These are phyloP conservation scores for Malurus alboscapulatus DNA, from an alignment of 2,113 vertebrate species.

Conservation along the genomic window DNA sequence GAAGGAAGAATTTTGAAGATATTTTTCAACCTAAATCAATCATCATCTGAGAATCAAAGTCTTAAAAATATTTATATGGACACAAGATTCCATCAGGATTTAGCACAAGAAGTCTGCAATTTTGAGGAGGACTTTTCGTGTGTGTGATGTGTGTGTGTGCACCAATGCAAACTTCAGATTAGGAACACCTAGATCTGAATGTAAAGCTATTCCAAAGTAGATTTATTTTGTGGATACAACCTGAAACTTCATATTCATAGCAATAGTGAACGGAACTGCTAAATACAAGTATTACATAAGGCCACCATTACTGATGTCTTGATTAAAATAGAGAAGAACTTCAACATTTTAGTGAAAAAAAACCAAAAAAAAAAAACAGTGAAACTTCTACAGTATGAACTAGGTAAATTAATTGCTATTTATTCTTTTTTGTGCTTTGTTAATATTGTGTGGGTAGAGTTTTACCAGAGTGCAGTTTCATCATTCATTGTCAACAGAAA, in stretches of 20 bases:
- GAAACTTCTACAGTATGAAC: background rate
- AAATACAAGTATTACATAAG: background rate
- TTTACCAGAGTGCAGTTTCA: background rate
- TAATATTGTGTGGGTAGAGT: background rate
- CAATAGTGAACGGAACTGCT: background rate
- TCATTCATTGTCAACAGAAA: background rate
- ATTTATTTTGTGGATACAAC: background rate
- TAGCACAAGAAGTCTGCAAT: background rate
- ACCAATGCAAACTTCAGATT: background rate
- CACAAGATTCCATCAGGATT: background rate
- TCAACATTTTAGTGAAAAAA: background rate
- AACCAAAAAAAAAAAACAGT: background rate
- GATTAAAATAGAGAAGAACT: background rate
- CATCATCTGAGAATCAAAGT: background rate
- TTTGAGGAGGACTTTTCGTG: background rate
- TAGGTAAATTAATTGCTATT: background rate
- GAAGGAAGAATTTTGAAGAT: background rate
- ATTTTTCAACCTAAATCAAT: background rate
- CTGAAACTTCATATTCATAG: background rate
- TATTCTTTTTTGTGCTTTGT: background rate
- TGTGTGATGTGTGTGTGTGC: too few relatives aligned
- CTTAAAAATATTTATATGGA: background rate
- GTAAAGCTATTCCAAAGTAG: background rate
- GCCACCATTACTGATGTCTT: background rate
- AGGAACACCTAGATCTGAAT: background rate